These are phyloP conservation scores for Malacosoma neustria DNA, from an alignment of 2,888 invertebrate species.

Conservation along the genomic window DNA sequence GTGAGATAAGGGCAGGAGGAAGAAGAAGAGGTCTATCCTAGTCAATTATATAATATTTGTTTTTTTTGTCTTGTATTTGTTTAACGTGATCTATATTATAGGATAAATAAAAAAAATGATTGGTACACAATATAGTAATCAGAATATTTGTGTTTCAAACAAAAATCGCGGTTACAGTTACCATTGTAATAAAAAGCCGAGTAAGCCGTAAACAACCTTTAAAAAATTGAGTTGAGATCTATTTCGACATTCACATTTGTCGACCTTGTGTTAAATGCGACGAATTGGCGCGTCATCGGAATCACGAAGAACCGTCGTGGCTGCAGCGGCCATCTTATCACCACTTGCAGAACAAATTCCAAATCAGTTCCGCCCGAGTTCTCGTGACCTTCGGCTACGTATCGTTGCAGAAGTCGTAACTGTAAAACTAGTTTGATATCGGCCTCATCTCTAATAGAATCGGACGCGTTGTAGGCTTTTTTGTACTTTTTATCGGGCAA, in stretches of 20 bases:
- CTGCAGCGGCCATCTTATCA: constrained; percentile 11
- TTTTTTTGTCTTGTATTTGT: too few relatives aligned
- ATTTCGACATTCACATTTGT: neutral
- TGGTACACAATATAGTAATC: too few relatives aligned
- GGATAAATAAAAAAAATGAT: too few relatives aligned
- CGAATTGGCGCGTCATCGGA: constrained; percentile 16
- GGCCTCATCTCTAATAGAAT: constrained; percentile 53
- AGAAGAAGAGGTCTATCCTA: too few relatives aligned
- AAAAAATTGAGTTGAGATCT: too few relatives aligned
- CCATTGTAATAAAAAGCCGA: too few relatives aligned
- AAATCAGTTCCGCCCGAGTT: constrained; percentile 49
- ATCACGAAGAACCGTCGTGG: constrained; percentile 13
- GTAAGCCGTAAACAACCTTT: too few relatives aligned
- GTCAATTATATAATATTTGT: too few relatives aligned
- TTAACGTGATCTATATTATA: too few relatives aligned
- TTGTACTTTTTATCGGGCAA: constrained; percentile 43
- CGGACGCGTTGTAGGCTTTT: constrained; percentile 39
- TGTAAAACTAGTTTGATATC: constrained; percentile 65
- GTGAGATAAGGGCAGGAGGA: too few relatives aligned
- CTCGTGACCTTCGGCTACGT: constrained; percentile 56
- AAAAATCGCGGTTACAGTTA: too few relatives aligned
- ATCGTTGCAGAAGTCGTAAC: constrained; percentile 59
- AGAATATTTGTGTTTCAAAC: too few relatives aligned
- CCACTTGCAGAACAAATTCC: constrained; percentile 44
- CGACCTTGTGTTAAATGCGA: constrained; percentile 12